A percentile compares a stretch with the other conserved stretches of the same genome.
These are phyloP conservation scores for Drosophila vallismaia DNA, from an alignment of 2,888 invertebrate genomes.

Conservation along the genomic window DNA sequence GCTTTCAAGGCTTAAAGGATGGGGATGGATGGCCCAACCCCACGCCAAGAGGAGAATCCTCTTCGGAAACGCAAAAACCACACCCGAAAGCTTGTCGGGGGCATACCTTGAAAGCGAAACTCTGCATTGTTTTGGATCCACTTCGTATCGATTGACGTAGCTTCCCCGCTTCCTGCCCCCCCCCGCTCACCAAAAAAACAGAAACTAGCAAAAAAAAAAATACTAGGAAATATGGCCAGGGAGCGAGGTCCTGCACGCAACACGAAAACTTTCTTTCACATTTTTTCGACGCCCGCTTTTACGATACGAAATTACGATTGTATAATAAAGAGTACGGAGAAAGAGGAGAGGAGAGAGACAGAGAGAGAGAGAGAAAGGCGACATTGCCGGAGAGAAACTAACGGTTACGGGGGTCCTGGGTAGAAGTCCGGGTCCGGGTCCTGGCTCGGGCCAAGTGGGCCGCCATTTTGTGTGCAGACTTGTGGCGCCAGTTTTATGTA, in stretches of 20 bases:
- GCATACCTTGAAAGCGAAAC: conserved; percentile 42
- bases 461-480: conserved; percentile 77
- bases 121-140: conserved; percentile 27
- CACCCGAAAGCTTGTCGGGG: conserved; percentile 19
- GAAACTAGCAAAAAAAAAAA: neutral
- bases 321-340: conserved; percentile 66
- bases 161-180: neutral
- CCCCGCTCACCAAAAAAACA: conserved; percentile 2
- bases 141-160: conserved; percentile 32
- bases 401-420: conserved; percentile 7
- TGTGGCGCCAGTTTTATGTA: conserved; percentile 76
- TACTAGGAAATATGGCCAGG: conserved; percentile 3
- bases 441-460: conserved; percentile 64
- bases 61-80: conserved; percentile 5
- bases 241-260: conserved; percentile 66
- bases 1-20: neutral
- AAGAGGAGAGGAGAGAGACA: neutral
- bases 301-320: conserved; percentile 76
- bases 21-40: conserved; percentile 3
- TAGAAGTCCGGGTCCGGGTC: conserved; percentile 2
- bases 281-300: conserved; percentile 72
- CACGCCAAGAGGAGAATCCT: conserved; percentile 6
- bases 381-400: conserved; percentile 28
- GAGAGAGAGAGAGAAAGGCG: conserved; percentile 20
- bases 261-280: conserved; percentile 73